Evolutionary conservation across 2,113 vertebrate species (phyloP), one percentile per base, ranked within the genome.

Genomic region (Stomatorhinus ivindoensis): DNA sequence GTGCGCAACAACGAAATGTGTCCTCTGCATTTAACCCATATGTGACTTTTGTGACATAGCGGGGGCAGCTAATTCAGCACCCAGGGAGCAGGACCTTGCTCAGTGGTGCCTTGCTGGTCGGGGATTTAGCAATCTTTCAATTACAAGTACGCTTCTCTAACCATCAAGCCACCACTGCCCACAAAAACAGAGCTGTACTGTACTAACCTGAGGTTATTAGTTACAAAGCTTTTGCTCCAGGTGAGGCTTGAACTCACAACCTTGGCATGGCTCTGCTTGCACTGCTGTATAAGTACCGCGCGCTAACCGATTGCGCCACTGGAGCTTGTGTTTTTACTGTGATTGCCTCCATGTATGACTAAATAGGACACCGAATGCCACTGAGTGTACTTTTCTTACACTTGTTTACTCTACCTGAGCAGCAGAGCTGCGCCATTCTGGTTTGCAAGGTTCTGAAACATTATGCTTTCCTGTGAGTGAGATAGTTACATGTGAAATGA

Each of bases 171-270:
- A n/a, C n/a, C n/a, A n/a, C n/a, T n/a, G n/a, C n/a, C n/a, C n/a
- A n/a, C n/a, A n/a, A n/a, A n/a, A n/a, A n/a, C n/a, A n/a, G n/a
- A n/a, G n/a, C n/a, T n/a, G n/a, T n/a, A n/a, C n/a, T n/a, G n/a
- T n/a, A n/a, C n/a, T n/a, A n/a, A n/a, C n/a, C n/a, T n/a, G n/a
- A n/a, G n/a, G n/a, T n/a, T n/a, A n/a, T n/a, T n/a, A n/a, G n/a
- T n/a, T n/a, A n/a, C 58, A 65, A 65, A 27, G 61, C 1, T 27
- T 27, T n/a, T 99, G 98, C 98, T 98, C 97, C 98, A 99, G 98
- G 98, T 99, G 98, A 99, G 98, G 98, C 97, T 99, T 97, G 97
- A 99, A 99, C 98, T 99, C 98, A 99, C 97, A 99, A 99, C 97
- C 97, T 99, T 97, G 97, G 97, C 97, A 98, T 99, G 27, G 96